These are phyloP conservation scores for Rutpela maculata DNA, from an alignment of 2,888 invertebrate species.

Conservation along the genomic window DNA sequence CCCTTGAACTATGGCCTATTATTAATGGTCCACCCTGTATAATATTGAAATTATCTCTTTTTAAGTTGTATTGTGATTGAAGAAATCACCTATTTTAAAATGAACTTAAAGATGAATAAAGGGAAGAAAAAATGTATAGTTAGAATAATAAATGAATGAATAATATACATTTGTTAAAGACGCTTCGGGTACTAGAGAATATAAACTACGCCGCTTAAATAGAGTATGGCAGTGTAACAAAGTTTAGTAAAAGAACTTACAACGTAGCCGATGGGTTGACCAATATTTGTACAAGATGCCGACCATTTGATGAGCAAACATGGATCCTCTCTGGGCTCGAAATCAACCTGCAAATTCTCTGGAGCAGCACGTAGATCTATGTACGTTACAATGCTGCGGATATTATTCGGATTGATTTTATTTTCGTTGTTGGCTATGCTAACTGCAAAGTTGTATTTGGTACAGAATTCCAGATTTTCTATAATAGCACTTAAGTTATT, in stretches of 20 bases:
- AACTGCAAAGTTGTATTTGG: conserved; percentile 64
- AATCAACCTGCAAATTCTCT: conserved; percentile 62
- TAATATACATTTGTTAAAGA: neutral
- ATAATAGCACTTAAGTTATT: conserved; percentile 59
- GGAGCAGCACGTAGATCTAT: conserved; percentile 60
- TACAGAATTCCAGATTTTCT: conserved; percentile 63
- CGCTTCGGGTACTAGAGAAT: neutral
- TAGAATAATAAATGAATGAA: neutral
- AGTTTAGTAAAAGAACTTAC: conserved; percentile 57
- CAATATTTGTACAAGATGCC: conserved; percentile 65
- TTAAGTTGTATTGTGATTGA: too few relatives aligned
- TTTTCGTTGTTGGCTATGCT: conserved; percentile 48
- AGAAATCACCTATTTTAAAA: too few relatives aligned
- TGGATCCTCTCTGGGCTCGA: conserved; percentile 61
- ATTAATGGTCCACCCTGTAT: too few relatives aligned
- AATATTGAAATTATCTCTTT: too few relatives aligned
- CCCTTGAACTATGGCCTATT: too few relatives aligned
- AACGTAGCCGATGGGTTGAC: conserved; percentile 63
- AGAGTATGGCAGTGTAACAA: neutral
- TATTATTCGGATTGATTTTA: conserved; percentile 62
- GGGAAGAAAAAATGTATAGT: neutral
- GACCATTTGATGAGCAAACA: conserved; percentile 67
- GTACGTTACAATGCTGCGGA: conserved; percentile 63
- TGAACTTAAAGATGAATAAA: too few relatives aligned
- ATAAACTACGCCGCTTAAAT: conserved; percentile 8